phyloP scores from a whole-genome alignment of 2,113 vertebrate genomes.

The Suricata suricatta region DNA sequence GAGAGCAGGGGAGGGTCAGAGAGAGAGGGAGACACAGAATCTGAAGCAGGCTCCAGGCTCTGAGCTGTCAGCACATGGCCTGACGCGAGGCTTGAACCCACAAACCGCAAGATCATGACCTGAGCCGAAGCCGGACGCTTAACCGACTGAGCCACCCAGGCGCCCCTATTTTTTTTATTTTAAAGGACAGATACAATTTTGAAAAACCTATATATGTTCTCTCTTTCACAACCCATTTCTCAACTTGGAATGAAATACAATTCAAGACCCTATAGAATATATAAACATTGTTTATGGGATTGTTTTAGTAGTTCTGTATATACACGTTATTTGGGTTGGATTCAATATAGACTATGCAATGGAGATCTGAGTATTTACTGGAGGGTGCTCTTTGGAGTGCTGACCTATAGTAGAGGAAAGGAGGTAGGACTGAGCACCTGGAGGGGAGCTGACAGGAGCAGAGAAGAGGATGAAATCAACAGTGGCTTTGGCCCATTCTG shows the following conservation, averaged over 20 bases:
- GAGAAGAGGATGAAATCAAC: not conserved
- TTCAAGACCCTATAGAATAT: not conserved
- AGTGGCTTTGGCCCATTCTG: not conserved
- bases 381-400: not conserved
- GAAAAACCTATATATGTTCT: not conserved
- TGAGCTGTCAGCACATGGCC: too few species aligned
- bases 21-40: too few species aligned
- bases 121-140: too few species aligned
- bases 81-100: too few species aligned
- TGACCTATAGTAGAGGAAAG: not conserved
- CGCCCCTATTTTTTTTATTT: conserved; percentile 8
- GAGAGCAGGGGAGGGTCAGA: too few species aligned
- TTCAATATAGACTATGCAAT: not conserved
- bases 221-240: not conserved
- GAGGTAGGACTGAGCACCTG: not conserved
- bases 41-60: too few species aligned
- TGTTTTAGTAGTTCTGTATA: not conserved
- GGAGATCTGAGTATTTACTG: not conserved
- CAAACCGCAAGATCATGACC: too few species aligned
- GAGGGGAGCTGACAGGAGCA: not conserved
- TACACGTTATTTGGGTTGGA: not conserved
- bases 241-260: not conserved
- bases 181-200: not conserved
- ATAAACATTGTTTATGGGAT: not conserved
- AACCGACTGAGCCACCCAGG: too few species aligned